These are phyloP conservation scores for Grallaria varia DNA, from an alignment of 2,113 vertebrate genomes.

Conservation along the genomic window DNA sequence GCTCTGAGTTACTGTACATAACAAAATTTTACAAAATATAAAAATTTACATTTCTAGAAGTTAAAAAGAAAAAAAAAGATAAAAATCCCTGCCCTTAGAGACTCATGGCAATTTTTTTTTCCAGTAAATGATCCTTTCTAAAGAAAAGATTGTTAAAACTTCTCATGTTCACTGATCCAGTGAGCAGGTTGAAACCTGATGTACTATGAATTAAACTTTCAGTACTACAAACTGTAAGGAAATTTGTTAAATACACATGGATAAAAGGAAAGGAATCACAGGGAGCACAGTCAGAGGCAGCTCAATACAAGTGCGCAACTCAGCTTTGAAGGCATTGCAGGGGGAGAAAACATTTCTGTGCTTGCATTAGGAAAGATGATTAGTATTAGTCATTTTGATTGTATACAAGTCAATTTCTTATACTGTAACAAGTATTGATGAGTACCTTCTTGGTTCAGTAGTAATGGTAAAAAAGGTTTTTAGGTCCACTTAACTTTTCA, in stretches of 20 bases:
- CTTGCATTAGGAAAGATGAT: not conserved
- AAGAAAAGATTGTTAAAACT: not conserved
- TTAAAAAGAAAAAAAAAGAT: not conserved
- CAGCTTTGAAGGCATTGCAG: not conserved
- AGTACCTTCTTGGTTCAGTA: not conserved
- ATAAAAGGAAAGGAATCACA: not conserved
- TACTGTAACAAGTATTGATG: not conserved
- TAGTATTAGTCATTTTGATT: not conserved
- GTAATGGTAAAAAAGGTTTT: not conserved
- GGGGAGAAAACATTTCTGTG: not conserved
- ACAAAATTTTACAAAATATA: not conserved
- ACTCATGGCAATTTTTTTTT: not conserved
- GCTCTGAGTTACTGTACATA: not conserved
- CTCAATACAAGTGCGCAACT: not conserved
- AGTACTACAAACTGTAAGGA: not conserved
- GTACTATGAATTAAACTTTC: not conserved
- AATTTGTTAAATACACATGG: not conserved
- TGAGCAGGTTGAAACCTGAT: not conserved
- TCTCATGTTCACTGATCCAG: not conserved
- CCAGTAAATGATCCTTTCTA: not conserved
- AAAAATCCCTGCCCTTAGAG: fast-evolving
- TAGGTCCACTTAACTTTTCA: not conserved
- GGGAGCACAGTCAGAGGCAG: not conserved
- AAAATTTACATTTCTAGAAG: not conserved
- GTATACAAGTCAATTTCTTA: not conserved